These are phyloP conservation scores for Rhinatrema bivittatum DNA, from an alignment of 2,797 vertebrate genomes.

Conservation along the genomic window DNA sequence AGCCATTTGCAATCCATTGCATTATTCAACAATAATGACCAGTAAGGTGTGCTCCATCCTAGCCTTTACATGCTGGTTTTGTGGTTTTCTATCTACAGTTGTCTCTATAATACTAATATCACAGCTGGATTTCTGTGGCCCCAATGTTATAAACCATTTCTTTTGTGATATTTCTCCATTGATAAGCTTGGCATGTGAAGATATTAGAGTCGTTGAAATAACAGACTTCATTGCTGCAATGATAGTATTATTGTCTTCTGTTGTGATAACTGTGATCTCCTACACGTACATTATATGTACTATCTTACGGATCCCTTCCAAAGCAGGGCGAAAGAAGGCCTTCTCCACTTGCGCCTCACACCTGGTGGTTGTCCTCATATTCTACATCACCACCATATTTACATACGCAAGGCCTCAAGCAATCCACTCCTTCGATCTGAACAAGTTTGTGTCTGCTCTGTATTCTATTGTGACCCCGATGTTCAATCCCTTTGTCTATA, in stretches of 20 bases:
- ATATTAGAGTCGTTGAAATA: conserved; percentile 1
- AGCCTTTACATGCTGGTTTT: background rate
- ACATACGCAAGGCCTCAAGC: background rate
- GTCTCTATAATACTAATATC: conserved; percentile 5
- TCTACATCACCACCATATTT: conserved; percentile 2
- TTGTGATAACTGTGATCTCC: conserved; percentile 9
- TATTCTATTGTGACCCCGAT: background rate
- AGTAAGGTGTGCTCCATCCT: background rate
- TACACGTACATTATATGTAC: conserved; percentile 10
- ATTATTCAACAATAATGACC: background rate
- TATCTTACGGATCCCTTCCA: conserved; percentile 1
- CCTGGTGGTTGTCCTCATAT: conserved; percentile 1
- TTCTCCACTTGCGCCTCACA: conserved; percentile 12
- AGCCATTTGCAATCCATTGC: background rate
- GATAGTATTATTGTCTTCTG: background rate
- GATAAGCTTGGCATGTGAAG: conserved; percentile 4
- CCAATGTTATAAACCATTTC: conserved; percentile 9
- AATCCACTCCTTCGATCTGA: background rate
- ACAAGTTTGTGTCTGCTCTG: background rate
- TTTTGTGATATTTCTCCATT: conserved; percentile 10
- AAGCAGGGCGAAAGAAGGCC: background rate
- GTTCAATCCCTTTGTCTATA: conserved; percentile 4
- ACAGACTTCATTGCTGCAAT: conserved; percentile 3
- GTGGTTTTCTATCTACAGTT: background rate
- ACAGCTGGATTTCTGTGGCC: conserved; percentile 1